Evolutionary conservation across 2,888 invertebrate species (phyloP).

Genomic region (Drosophila quasianomalipes): DNA sequence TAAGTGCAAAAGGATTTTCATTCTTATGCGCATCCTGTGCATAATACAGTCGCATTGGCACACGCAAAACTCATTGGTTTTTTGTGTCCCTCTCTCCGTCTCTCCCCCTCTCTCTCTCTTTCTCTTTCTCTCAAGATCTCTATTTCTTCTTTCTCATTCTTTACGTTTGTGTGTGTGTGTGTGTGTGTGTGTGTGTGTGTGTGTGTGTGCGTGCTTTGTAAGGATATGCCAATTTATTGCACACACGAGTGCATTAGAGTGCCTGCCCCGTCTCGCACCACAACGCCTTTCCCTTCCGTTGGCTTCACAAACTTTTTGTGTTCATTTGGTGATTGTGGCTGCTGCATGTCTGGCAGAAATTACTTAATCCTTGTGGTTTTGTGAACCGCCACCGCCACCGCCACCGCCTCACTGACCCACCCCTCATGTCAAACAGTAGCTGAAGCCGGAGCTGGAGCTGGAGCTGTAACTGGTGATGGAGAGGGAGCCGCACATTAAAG

Average conservation of each 20-base stretch:
- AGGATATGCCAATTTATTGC: slow-evolving; percentile 83
- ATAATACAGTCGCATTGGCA: slow-evolving; percentile 75
- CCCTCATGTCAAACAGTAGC: background rate
- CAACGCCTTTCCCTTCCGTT: slow-evolving; percentile 8
- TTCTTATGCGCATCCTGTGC: slow-evolving; percentile 82
- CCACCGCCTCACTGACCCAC: slow-evolving; percentile 14
- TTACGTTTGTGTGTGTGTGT: background rate
- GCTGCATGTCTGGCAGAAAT: slow-evolving; percentile 82
- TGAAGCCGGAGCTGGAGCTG: background rate
- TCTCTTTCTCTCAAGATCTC: slow-evolving; percentile 5
- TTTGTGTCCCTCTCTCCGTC: slow-evolving; percentile 9
- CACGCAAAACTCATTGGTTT: slow-evolving; percentile 77
- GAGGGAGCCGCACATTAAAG: slow-evolving; percentile 63
- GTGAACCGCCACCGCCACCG: slow-evolving; percentile 47
- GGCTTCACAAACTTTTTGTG: slow-evolving; percentile 73
- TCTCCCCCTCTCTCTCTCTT: background rate
- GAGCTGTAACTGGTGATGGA: background rate
- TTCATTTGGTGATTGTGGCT: slow-evolving; percentile 82
- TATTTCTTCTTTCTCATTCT: background rate
- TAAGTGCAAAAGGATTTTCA: slow-evolving; percentile 83
- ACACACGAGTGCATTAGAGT: slow-evolving; percentile 82
- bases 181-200: slow-evolving; percentile 6
- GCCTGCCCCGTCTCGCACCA: slow-evolving; percentile 32
- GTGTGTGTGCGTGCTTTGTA: slow-evolving; percentile 47
- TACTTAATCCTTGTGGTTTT: slow-evolving; percentile 80